These are phyloP conservation scores for Ichneumoninae sp. DNA, from an alignment of 2,888 invertebrate genomes.

Conservation along the genomic window DNA sequence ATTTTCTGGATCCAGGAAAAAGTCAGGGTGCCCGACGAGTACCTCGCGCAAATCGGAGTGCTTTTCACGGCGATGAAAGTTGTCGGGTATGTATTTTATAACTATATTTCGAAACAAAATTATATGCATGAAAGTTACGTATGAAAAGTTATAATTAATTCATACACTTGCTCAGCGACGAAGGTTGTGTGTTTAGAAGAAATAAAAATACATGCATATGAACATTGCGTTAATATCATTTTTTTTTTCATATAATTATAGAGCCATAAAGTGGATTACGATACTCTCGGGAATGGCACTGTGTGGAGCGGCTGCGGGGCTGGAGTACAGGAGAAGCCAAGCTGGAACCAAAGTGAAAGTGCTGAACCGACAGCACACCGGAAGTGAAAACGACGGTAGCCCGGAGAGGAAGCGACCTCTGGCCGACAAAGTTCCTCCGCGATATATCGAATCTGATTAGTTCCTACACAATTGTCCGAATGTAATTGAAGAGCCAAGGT, in stretches of 20 bases:
- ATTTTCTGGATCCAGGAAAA: constrained; percentile 94
- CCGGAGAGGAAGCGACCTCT: constrained; percentile 76
- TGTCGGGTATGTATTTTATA: constrained; percentile 70
- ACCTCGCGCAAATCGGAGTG: constrained; percentile 75
- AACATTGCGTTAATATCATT: neutral
- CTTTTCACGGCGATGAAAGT: constrained; percentile 70
- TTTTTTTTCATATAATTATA: constrained; percentile 55
- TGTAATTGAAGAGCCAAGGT: neutral
- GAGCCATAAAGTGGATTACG: constrained; percentile 86
- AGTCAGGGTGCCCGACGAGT: constrained; percentile 74
- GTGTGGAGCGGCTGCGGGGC: constrained; percentile 81
- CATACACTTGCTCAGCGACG: no score
- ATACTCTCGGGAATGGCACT: constrained; percentile 85
- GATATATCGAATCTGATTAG: constrained; percentile 69
- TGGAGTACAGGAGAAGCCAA: constrained; percentile 81
- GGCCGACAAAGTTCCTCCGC: constrained; percentile 73
- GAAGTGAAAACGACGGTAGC: constrained; percentile 61
- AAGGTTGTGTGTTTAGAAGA: neutral
- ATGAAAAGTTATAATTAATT: neutral
- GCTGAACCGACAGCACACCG: constrained; percentile 68
- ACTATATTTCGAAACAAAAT: no score
- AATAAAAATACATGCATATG: neutral
- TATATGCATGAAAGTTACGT: neutral
- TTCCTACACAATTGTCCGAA: neutral
- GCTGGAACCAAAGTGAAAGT: constrained; percentile 74